Base-by-base conservation (phyloP, 2,113 vertebrate species). In the Callionymus lyra region DNA sequence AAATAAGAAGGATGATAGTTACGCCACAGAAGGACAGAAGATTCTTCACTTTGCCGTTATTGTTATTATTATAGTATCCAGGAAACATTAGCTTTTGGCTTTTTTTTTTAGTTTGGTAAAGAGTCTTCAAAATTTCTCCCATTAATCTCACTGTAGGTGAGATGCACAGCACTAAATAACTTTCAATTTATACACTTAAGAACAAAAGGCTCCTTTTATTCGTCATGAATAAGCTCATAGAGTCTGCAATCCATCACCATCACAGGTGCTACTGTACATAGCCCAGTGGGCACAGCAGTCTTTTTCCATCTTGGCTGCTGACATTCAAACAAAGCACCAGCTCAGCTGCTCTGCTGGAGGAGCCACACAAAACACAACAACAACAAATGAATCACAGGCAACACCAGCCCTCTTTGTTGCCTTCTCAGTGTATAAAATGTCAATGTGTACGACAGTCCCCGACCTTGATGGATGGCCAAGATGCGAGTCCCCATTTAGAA, bases 371-470 rank as follows among this genome's bases (percentile, higher is more conserved):
- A 72, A 72, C 76, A 76, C 63, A 71, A 77, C 21, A 27, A 27
- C 70, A 72, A 70, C 51, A 67, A 71, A 77, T 74, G 74, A 77
- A 72, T 77, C 74, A 66, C 59, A 41, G 68, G 66, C 53, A 47
- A 56, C 61, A 53, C 68, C 51, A 41, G 61, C 66, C 69, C 62
- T 56, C 64, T 73, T 67, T 63, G 58, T 69, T 66, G 67, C 56
- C 65, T 57, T 77, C 74, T 60, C 67, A 60, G 69, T 50, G 31
- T 58, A 75, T 49, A 56, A 79, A 82, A 77, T 77, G 76, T 79
- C 76, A 82, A 65, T 35, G 53, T 34, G 38, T 72, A 70, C 67
- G 64, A 59, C 68, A 59, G 63, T 72, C 50, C 71, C 53, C 63
- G 65, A 59, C 63, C 44, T 50, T 79, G 79, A 77, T 77, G 70